Conservation (phyloP, 2,113 vertebrate species). For the Tetrax tetrax region DNA sequence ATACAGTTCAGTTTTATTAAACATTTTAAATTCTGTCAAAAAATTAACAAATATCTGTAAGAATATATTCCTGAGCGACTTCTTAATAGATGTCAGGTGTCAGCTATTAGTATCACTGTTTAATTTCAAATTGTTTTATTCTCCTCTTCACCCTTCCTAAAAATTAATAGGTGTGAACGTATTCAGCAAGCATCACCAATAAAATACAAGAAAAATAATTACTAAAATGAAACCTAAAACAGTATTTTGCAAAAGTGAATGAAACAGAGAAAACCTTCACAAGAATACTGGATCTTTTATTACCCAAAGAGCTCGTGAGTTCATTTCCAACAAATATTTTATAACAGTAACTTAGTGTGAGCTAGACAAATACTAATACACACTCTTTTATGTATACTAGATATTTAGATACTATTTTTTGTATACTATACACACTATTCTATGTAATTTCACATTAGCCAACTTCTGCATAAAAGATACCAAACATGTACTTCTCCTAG, state of each 20-base stretch:
- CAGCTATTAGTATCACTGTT: neutral
- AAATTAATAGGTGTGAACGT: neutral
- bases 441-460: neutral
- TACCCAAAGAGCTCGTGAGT: neutral
- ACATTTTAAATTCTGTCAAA: neutral
- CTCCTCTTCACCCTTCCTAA: neutral
- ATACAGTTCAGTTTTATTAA: neutral
- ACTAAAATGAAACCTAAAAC: neutral
- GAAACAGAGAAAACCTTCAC: neutral
- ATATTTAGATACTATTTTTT: neutral
- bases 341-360: neutral
- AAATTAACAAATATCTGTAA: neutral
- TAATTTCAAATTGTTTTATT: neutral
- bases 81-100: neutral
- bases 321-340: neutral
- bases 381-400: neutral
- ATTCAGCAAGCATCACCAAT: neutral
- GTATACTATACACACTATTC: neutral
- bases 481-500: neutral
- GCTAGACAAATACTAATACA: neutral
- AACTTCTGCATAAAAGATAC: neutral
- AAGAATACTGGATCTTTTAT: neutral
- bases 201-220: neutral
- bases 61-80: neutral
- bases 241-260: neutral